Conservation (phyloP, 2,888 invertebrate genomes). For the Ernsta delagoae region DNA sequence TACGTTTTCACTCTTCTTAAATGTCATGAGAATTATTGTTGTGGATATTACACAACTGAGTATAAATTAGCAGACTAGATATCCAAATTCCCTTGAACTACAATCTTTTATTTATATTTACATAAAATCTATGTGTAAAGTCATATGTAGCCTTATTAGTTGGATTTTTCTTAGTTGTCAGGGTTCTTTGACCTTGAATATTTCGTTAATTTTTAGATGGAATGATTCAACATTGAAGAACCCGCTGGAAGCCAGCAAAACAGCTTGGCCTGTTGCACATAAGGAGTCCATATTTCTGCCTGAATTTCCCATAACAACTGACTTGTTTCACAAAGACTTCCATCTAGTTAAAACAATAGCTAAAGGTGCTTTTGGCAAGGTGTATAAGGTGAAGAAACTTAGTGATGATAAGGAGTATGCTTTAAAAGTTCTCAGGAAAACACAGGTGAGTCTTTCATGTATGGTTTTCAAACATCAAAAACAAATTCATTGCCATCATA, state of each 20-base stretch:
- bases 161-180: background rate
- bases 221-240: constrained; percentile 86
- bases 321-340: constrained; percentile 85
- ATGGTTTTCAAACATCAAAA: too few species aligned
- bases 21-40: constrained; percentile 24
- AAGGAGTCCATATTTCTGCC: constrained; percentile 94
- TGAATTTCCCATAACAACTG: constrained; percentile 91
- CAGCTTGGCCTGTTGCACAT: constrained; percentile 93
- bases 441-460: constrained; percentile 82
- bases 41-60: background rate
- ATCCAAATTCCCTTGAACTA: background rate
- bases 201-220: constrained; percentile 80
- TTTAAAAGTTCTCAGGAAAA: constrained; percentile 93
- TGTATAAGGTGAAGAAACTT: constrained; percentile 90
- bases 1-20: constrained; percentile 39
- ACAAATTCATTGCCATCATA: too few species aligned
- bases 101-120: background rate
- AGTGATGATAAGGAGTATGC: constrained; percentile 89
- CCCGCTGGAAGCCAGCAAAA: constrained; percentile 86
- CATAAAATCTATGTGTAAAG: too few species aligned
- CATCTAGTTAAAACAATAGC: constrained; percentile 90
- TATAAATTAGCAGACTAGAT: background rate
- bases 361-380: constrained; percentile 96
- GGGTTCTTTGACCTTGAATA: constrained; percentile 39
- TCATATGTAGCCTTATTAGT: too few species aligned